phyloP scores from a whole-genome alignment of 1,140 invertebrate genomes.

The Temnothorax curvispinosus region DNA sequence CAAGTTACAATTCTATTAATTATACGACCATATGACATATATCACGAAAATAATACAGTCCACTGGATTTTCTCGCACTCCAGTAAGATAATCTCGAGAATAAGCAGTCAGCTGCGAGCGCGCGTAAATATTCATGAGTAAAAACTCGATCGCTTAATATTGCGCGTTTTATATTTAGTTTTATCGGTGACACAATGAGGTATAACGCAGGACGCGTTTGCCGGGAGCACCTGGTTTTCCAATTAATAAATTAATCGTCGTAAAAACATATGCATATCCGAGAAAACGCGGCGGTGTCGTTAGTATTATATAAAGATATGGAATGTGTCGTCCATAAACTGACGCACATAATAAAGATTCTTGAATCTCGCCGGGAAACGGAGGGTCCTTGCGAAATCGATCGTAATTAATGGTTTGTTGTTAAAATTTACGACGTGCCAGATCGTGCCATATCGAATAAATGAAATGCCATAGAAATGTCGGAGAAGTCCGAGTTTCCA shows the following conservation, averaged over 20 bases:
- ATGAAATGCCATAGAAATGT: conserved; percentile 39
- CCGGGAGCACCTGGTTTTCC: not conserved
- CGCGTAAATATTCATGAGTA: not conserved
- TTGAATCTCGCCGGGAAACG: not conserved
- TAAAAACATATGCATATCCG: conserved; percentile 1
- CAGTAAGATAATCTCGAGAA: not conserved
- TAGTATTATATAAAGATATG: conserved; percentile 9
- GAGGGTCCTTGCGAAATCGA: not conserved
- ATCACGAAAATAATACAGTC: not conserved
- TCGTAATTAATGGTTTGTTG: conserved; percentile 11
- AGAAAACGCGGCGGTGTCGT: not conserved
- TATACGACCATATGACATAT: not conserved
- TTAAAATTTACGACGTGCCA: conserved; percentile 36
- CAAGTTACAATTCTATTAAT: not conserved
- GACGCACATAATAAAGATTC: conserved; percentile 15
- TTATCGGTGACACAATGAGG: not conserved
- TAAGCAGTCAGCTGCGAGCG: not conserved
- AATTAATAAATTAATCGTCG: not conserved
- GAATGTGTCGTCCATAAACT: conserved; percentile 28
- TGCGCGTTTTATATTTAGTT: not conserved
- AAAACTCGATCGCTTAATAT: not conserved
- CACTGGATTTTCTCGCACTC: not conserved
- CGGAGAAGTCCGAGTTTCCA: not conserved
- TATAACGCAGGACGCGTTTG: not conserved
- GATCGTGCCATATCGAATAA: conserved; percentile 2